A percentile compares a stretch with the other conserved stretches of the same genome.
Conservation (phyloP, 2,888 invertebrate species). For the Campoletis raptor region DNA sequence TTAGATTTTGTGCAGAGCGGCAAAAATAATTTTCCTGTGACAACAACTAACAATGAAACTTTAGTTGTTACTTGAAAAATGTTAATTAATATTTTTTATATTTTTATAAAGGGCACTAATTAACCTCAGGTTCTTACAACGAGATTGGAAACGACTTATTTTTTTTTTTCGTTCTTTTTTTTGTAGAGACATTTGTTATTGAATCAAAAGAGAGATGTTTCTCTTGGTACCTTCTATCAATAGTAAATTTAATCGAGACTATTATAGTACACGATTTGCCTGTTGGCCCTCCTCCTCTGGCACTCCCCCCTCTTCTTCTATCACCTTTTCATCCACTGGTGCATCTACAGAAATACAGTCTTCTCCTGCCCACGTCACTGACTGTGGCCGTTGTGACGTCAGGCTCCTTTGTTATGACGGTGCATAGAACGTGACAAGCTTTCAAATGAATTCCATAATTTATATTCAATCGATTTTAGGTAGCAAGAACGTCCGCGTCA, state of each 20-base stretch:
- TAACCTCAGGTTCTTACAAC: too few relatives aligned
- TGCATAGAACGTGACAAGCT: conserved; percentile 44
- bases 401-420: conserved; percentile 59
- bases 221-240: not conserved
- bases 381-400: conserved; percentile 57
- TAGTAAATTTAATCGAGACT: not conserved
- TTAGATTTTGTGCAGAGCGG: conserved; percentile 33
- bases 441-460: conserved; percentile 54
- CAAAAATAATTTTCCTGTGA: too few relatives aligned
- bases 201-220: not conserved
- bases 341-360: conserved; percentile 25
- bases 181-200: too few relatives aligned
- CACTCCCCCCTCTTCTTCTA: conserved; percentile 10
- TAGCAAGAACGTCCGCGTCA: not conserved
- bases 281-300: not conserved
- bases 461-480: conserved; percentile 51
- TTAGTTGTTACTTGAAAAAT: too few relatives aligned
- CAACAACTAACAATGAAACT: too few relatives aligned
- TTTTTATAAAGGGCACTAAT: too few relatives aligned
- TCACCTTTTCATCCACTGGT: not conserved
- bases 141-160: too few relatives aligned
- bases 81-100: too few relatives aligned
- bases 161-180: too few relatives aligned
- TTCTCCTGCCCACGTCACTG: conserved; percentile 42
- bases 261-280: not conserved